A percentile compares a stretch with the other conserved stretches of the same genome.
phyloP scores from a whole-genome alignment of 2,888 invertebrate species.

The Apodemia hepburni region DNA sequence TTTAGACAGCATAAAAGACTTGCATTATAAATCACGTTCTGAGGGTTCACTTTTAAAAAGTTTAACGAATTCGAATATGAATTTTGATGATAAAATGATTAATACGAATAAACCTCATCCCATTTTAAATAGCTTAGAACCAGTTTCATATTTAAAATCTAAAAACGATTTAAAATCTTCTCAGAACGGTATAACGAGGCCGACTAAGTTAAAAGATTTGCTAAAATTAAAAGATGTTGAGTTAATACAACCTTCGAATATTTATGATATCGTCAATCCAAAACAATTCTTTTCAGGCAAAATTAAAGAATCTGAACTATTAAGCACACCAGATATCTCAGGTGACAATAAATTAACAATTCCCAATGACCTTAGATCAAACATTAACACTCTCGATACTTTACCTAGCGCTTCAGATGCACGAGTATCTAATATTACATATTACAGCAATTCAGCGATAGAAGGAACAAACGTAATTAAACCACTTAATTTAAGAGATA shows the following conservation, averaged over 20 bases:
- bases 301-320: not conserved
- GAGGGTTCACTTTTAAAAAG: constrained; percentile 11
- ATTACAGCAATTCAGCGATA: not conserved
- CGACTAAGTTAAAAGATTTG: constrained; percentile 40
- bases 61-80: not conserved
- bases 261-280: not conserved
- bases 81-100: not conserved
- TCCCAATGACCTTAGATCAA: not conserved
- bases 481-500: not conserved
- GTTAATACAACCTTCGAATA: constrained; percentile 34
- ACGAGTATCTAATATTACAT: not conserved
- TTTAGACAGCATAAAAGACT: constrained; percentile 14
- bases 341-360: not conserved
- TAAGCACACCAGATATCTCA: not conserved
- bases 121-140: constrained; percentile 1
- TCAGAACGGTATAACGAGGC: constrained; percentile 20
- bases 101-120: not conserved
- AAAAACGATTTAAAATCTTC: constrained; percentile 9
- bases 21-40: constrained; percentile 11
- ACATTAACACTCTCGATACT: constrained; percentile 16
- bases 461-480: not conserved
- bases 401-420: constrained; percentile 18
- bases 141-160: constrained; percentile 20
- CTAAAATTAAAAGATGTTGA: constrained; percentile 51
- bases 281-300: not conserved